Evolutionary conservation across 2,797 vertebrate genomes (phyloP).

Genomic region (Manis pentadactyla): DNA sequence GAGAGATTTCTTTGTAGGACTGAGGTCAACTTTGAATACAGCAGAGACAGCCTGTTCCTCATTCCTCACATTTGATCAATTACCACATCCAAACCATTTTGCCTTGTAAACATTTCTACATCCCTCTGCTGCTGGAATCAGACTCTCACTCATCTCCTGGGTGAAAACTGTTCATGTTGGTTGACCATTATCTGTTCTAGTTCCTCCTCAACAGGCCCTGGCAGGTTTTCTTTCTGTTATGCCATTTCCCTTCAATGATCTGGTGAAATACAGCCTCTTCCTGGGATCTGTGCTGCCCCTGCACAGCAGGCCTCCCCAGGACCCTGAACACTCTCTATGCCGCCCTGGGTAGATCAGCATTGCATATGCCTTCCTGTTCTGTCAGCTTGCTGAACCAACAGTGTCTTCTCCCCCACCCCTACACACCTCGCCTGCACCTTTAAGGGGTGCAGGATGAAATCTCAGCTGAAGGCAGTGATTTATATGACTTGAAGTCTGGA

Average conservation of each 20-base stretch:
- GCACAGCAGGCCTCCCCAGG: neutral
- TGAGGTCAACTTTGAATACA: neutral
- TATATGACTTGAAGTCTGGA: neutral
- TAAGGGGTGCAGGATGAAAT: neutral
- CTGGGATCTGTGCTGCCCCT: neutral
- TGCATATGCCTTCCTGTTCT: neutral
- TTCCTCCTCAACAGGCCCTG: neutral
- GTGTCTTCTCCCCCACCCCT: neutral
- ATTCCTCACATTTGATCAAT: neutral
- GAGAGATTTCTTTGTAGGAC: neutral
- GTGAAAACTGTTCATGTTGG: neutral
- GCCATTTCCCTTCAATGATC: neutral
- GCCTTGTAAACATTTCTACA: neutral
- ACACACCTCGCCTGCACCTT: neutral
- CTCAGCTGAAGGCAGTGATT: neutral
- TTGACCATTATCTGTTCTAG: neutral
- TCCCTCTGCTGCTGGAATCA: neutral
- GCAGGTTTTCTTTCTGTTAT: neutral
- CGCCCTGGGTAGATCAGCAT: neutral
- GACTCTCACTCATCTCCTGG: neutral
- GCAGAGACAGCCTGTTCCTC: neutral
- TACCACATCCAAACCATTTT: neutral
- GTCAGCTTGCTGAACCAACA: neutral
- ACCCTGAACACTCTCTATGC: neutral
- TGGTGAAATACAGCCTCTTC: neutral